Conservation (phyloP, 2,113 vertebrate species). For the Chamaetylas fuelleborni region DNA sequence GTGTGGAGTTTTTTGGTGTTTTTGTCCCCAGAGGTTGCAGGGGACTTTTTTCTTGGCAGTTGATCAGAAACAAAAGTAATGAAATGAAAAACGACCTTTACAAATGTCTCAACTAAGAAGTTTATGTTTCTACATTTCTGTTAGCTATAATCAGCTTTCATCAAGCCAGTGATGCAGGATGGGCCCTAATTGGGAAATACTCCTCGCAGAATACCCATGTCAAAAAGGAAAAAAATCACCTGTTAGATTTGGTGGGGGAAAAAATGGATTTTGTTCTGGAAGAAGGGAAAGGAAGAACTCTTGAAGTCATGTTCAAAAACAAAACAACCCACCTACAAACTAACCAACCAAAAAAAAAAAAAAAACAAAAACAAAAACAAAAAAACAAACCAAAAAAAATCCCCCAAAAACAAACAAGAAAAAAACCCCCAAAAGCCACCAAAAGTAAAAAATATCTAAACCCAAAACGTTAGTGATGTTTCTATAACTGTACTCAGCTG, state of each 20-base stretch:
- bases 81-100: not conserved
- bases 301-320: not conserved
- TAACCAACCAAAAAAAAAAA: too few relatives aligned
- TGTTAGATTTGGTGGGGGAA: not conserved
- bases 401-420: too few relatives aligned
- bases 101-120: not conserved
- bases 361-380: not conserved
- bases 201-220: not conserved
- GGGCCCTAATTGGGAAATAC: not conserved
- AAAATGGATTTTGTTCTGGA: not conserved
- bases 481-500: not conserved
- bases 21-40: not conserved
- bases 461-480: not conserved
- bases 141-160: not conserved
- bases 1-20: not conserved
- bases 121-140: not conserved
- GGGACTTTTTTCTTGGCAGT: not conserved
- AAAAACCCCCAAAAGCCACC: not conserved
- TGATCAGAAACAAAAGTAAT: not conserved
- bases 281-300: not conserved
- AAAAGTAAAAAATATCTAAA: not conserved
- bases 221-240: not conserved
- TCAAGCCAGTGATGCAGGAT: not conserved
- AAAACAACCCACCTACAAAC: too few relatives aligned
- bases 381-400: not conserved